These are phyloP conservation scores for Drosophila austrosaltans DNA, from an alignment of 2,888 invertebrate genomes.

Conservation along the genomic window DNA sequence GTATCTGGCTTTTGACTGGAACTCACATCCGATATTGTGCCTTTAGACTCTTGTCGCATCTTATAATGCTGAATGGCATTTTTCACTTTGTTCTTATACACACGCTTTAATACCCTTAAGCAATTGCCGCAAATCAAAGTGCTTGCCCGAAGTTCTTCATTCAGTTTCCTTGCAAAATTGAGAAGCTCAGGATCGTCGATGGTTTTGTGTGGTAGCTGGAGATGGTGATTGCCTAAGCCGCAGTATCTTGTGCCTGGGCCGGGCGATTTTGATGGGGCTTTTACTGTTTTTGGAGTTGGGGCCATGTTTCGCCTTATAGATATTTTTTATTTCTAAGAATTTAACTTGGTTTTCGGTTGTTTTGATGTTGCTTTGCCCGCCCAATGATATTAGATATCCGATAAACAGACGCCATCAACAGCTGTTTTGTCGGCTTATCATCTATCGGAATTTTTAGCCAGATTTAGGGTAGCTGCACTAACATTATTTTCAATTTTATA, in stretches of 20 bases:
- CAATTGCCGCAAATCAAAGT: constrained; percentile 56
- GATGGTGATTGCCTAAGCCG: constrained; percentile 42
- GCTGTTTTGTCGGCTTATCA: not conserved
- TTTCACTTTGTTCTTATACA: constrained; percentile 46
- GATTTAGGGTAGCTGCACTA: no score
- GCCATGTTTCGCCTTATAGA: no score
- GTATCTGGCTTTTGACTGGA: constrained; percentile 29
- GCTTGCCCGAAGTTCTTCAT: constrained; percentile 37
- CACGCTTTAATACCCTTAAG: constrained; percentile 34
- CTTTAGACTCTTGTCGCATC: not conserved
- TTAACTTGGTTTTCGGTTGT: not conserved
- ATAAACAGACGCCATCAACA: constrained; percentile 1
- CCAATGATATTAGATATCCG: not conserved
- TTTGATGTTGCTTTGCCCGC: not conserved
- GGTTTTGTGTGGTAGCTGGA: constrained; percentile 30
- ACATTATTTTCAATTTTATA: no score
- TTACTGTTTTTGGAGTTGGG: not conserved
- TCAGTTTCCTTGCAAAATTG: constrained; percentile 46
- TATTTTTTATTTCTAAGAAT: not conserved
- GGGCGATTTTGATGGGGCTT: not conserved
- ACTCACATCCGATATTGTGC: constrained; percentile 51
- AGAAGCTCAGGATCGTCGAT: constrained; percentile 46
- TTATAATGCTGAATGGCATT: constrained; percentile 25
- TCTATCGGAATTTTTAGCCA: not conserved
- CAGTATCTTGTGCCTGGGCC: constrained; percentile 30